Conservation (phyloP, 1,140 invertebrate species). For the Drosophila paulistorum region DNA sequence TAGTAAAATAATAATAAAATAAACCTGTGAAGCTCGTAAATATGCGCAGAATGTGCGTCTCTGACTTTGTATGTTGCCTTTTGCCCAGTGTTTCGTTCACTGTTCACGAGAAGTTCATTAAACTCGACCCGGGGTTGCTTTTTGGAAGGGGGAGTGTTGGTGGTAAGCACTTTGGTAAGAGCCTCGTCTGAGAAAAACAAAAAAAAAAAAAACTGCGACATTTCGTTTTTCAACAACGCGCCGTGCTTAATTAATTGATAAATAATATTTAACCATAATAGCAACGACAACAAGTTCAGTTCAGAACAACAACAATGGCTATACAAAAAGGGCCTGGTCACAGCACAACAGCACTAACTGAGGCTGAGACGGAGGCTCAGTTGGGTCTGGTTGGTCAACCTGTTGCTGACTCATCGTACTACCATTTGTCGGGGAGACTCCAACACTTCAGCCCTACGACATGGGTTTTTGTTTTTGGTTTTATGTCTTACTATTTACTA, state of each 20-base stretch:
- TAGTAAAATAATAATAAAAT: conserved; percentile 1
- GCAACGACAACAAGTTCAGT: conserved; percentile 16
- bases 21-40: conserved; percentile 37
- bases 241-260: conserved; percentile 39
- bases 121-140: not conserved
- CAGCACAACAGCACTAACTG: not conserved
- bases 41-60: conserved; percentile 67
- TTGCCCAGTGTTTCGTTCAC: conserved; percentile 10
- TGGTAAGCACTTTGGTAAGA: conserved; percentile 30
- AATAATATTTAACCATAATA: conserved; percentile 12
- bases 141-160: too few relatives aligned
- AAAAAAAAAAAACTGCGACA: conserved; percentile 65
- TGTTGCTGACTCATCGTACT: conserved; percentile 44
- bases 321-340: conserved; percentile 9
- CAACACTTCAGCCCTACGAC: conserved; percentile 21
- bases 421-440: conserved; percentile 17
- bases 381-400: conserved; percentile 44
- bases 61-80: not conserved
- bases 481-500: conserved; percentile 1
- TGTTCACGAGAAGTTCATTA: conserved; percentile 20
- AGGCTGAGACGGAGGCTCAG: not conserved
- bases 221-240: conserved; percentile 44
- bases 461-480: not conserved
- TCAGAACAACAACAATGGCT: not conserved
- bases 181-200: conserved; percentile 61